Conservation (phyloP, 2,113 vertebrate genomes). For the Plecotus auritus region DNA sequence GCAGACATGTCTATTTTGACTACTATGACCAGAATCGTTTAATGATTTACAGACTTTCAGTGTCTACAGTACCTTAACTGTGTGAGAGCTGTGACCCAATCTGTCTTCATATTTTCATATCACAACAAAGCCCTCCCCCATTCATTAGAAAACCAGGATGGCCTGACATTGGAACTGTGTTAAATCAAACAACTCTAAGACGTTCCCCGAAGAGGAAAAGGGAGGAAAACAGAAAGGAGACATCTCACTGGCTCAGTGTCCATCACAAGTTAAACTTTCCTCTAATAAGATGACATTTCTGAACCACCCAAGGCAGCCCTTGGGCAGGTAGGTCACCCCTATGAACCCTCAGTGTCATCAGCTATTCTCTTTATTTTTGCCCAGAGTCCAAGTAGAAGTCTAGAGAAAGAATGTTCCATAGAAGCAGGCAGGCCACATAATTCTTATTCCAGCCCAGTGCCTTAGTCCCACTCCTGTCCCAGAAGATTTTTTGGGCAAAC, state of each 20-base stretch:
- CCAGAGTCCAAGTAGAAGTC: background rate
- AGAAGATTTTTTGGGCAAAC: background rate
- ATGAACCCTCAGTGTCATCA: background rate
- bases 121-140: slow-evolving; percentile 65
- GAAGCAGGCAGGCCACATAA: background rate
- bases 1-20: slow-evolving; percentile 81
- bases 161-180: background rate
- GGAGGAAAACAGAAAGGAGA: background rate
- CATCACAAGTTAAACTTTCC: background rate
- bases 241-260: background rate
- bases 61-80: slow-evolving; percentile 69
- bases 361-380: background rate
- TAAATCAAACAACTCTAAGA: background rate
- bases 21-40: slow-evolving; percentile 73
- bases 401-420: background rate
- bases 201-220: background rate
- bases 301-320: background rate
- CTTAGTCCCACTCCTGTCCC: background rate
- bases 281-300: background rate
- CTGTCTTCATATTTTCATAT: slow-evolving; percentile 68
- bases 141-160: slow-evolving; percentile 55
- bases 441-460: background rate
- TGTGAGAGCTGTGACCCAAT: slow-evolving; percentile 70
- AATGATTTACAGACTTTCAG: slow-evolving; percentile 81
- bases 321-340: background rate